These are phyloP conservation scores for Pantherophis vulpinus DNA, from an alignment of 2,797 vertebrate genomes.

Conservation along the genomic window DNA sequence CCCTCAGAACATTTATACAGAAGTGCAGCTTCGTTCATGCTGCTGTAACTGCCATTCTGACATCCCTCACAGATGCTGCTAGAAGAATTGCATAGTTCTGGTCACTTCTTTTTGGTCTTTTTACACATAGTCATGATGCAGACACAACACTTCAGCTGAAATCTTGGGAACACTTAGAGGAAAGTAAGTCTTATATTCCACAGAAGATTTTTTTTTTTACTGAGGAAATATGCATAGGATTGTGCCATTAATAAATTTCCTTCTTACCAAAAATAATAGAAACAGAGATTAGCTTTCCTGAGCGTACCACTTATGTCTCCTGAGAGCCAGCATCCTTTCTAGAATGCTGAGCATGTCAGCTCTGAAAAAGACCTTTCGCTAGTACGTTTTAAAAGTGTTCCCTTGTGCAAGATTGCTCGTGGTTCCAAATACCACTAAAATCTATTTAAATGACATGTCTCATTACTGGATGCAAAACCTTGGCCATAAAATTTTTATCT, in stretches of 20 bases:
- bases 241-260: neutral
- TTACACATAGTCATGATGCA: neutral
- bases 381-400: slow-evolving; percentile 25
- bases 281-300: neutral
- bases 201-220: neutral
- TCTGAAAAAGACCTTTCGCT: neutral
- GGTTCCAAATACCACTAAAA: slow-evolving; percentile 22
- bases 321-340: neutral
- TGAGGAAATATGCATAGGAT: neutral
- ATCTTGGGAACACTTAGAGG: neutral
- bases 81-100: neutral
- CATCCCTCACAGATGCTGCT: neutral
- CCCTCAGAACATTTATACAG: neutral
- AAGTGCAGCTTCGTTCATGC: neutral
- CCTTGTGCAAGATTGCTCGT: slow-evolving; percentile 24
- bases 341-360: slow-evolving; percentile 3
- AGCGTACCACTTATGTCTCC: slow-evolving; percentile 1
- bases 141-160: neutral
- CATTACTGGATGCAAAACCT: slow-evolving; percentile 40
- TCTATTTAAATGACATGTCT: slow-evolving; percentile 32
- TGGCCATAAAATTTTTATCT: slow-evolving; percentile 33
- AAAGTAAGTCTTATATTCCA: neutral
- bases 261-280: slow-evolving; percentile 17
- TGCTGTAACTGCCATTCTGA: too few relatives aligned
- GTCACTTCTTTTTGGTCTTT: neutral